Base-by-base conservation (phyloP, 2,113 vertebrate species). In the Rhea pennata region DNA sequence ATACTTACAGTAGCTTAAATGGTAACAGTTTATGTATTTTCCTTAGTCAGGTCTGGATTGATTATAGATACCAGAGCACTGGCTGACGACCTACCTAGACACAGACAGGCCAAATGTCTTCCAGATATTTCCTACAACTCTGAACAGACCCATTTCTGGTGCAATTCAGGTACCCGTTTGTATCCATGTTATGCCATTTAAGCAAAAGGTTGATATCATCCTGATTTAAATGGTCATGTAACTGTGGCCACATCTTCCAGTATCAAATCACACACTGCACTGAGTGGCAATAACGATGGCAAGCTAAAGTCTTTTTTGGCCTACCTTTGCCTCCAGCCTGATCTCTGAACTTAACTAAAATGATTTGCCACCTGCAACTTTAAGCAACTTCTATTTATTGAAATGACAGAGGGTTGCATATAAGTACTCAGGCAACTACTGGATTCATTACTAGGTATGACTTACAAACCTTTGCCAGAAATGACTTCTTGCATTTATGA, bases 221-320 rank as follows among this genome's bases (percentile, higher is more conserved):
- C 36, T 22, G 9, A 51, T 44, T 17, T 69, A 69, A 72, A 61
- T 1, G 4, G 11, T n/a, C 51, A 73, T 2, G 1, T 44, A 90
- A 59, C 51, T 39, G 10, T 42, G 40, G 44, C n/a, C 33, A 56
- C 39, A 39, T 40, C 15, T 40, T 58, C 61, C 61, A 56, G 31
- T 46, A 42, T 0, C 53, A 48, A 81, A 87, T 58, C 40, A 56
- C 44, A 62, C 0, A 0, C 26, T 13, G 40, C 16, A 13, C 40
- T 66, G 44, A 0, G 0, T 27, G 8, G 36, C 21, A 79, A 29
- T 22, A 85, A 44, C 16, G 15, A 16, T 58, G 71, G 14, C 31
- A 76, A 27, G 7, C 31, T 74, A 39, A 58, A 62, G 20, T 64
- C 29, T 33, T 70, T 70, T 50, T 90, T 40, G 15, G 33, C 33